phyloP scores from a whole-genome alignment of 2,797 vertebrate genomes.

The Serranus cabrilla region DNA sequence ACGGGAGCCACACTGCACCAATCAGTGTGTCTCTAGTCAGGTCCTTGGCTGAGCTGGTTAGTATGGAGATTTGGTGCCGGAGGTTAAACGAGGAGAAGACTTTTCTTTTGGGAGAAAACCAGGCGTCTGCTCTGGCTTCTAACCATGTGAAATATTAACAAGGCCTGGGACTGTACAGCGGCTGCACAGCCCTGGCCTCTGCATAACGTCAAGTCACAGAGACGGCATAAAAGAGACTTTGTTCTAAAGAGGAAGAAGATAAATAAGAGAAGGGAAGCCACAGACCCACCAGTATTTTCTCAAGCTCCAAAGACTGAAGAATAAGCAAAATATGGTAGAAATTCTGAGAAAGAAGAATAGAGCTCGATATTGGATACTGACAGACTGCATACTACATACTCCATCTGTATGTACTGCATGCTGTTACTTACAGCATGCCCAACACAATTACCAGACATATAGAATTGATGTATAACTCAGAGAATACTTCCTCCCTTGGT shows the following conservation, averaged over 20 bases:
- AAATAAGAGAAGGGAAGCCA: neutral
- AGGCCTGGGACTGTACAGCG: conserved; percentile 56
- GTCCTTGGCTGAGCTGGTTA: conserved; percentile 62
- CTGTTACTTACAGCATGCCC: too few relatives aligned
- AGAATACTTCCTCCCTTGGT: too few relatives aligned
- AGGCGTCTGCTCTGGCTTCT: conserved; percentile 62
- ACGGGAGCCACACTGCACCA: conserved; percentile 38
- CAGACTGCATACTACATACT: too few relatives aligned
- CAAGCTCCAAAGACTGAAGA: neutral
- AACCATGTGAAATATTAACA: conserved; percentile 81
- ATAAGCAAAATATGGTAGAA: neutral
- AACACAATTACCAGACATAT: too few relatives aligned
- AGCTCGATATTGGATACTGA: too few relatives aligned
- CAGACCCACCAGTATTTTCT: conserved; percentile 6
- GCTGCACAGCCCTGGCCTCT: conserved; percentile 53
- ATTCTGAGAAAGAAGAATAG: conserved; percentile 14
- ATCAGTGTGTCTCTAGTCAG: conserved; percentile 39
- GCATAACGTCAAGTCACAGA: conserved; percentile 38
- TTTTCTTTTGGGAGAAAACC: conserved; percentile 60
- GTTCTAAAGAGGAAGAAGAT: conserved; percentile 32
- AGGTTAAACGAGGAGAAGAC: conserved; percentile 77
- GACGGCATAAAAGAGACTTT: conserved; percentile 41
- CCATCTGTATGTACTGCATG: too few relatives aligned
- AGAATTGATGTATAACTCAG: too few relatives aligned
- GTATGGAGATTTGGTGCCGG: conserved; percentile 69